These are phyloP conservation scores for Sciurus carolinensis DNA, from an alignment of 2,797 vertebrate genomes.

Conservation along the genomic window DNA sequence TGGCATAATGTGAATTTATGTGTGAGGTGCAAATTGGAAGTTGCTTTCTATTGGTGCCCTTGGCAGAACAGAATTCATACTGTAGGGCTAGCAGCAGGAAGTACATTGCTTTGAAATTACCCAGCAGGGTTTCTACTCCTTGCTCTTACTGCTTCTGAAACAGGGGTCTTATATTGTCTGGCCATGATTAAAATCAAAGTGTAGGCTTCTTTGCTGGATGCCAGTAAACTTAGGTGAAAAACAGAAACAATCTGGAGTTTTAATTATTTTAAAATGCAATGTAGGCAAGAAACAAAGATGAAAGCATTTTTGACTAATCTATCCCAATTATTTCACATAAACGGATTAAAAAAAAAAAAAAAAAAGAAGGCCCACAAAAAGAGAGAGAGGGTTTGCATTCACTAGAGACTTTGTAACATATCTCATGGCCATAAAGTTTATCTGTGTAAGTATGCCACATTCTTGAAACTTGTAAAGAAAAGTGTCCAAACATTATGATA, in stretches of 20 bases:
- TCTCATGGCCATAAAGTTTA: slow-evolving; percentile 67
- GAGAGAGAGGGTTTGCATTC: slow-evolving; percentile 60
- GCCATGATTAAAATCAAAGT: slow-evolving; percentile 92
- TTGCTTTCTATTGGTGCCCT: slow-evolving; percentile 87
- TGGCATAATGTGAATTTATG: slow-evolving; percentile 91
- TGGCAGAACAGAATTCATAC: slow-evolving; percentile 90
- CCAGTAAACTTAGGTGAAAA: slow-evolving; percentile 90
- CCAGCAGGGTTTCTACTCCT: slow-evolving; percentile 87
- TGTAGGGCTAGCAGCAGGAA: slow-evolving; percentile 90
- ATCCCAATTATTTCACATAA: slow-evolving; percentile 90
- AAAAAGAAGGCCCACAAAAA: background rate
- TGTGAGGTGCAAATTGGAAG: slow-evolving; percentile 92
- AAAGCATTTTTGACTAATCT: slow-evolving; percentile 90
- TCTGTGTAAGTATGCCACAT: background rate
- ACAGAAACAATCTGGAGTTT: slow-evolving; percentile 90
- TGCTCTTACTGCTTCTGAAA: slow-evolving; percentile 85
- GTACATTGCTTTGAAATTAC: slow-evolving; percentile 92
- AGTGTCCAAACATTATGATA: slow-evolving; percentile 16
- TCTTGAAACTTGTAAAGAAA: slow-evolving; percentile 61
- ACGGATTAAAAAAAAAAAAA: slow-evolving; percentile 85
- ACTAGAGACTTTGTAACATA: slow-evolving; percentile 39
- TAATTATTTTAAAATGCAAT: slow-evolving; percentile 90
- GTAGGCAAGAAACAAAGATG: slow-evolving; percentile 88
- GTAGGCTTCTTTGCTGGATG: slow-evolving; percentile 89
- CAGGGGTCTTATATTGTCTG: slow-evolving; percentile 88